Evolutionary conservation across 1,140 invertebrate genomes (phyloP).

Genomic region (Campoletis sonorensis): DNA sequence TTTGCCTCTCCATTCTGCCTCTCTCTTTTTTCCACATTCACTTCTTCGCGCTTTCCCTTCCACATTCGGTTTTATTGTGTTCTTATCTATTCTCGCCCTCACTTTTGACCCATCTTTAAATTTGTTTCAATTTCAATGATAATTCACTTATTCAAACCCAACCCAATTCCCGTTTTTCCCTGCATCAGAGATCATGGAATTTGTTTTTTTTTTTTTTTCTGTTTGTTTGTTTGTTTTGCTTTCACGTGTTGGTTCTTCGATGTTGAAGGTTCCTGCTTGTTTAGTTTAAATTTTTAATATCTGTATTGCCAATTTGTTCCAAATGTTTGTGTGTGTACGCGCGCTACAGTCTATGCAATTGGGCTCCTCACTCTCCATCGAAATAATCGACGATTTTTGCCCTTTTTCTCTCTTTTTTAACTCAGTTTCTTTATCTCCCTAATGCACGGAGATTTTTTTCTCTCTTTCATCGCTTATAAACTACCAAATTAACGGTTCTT

Average conservation of each 20-base stretch:
- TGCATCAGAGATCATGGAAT: neutral
- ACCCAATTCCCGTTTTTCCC: slow-evolving; percentile 16
- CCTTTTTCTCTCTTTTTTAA: too few relatives aligned
- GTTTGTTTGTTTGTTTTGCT: neutral
- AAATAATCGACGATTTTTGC: too few relatives aligned
- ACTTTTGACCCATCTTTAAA: neutral
- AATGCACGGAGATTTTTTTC: too few relatives aligned
- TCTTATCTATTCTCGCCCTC: neutral
- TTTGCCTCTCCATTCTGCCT: slow-evolving; percentile 32
- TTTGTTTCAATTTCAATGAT: neutral
- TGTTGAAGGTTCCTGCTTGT: slow-evolving; percentile 7
- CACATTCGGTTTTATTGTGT: neutral
- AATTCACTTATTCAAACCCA: slow-evolving; percentile 2
- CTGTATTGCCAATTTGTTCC: slow-evolving; percentile 27
- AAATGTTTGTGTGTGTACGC: neutral
- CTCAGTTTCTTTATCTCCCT: too few relatives aligned
- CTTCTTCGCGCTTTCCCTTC: slow-evolving; percentile 7
- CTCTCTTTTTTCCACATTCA: slow-evolving; percentile 50
- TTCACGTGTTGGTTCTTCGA: slow-evolving; percentile 9
- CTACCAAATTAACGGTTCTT: neutral
- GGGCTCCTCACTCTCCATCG: too few relatives aligned
- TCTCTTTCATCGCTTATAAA: too few relatives aligned
- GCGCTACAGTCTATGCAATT: neutral
- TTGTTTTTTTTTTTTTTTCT: slow-evolving; percentile 4
- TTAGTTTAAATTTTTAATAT: neutral